Base-by-base conservation (phyloP, 2,888 invertebrate genomes). In the Nomada ferruginata region DNA sequence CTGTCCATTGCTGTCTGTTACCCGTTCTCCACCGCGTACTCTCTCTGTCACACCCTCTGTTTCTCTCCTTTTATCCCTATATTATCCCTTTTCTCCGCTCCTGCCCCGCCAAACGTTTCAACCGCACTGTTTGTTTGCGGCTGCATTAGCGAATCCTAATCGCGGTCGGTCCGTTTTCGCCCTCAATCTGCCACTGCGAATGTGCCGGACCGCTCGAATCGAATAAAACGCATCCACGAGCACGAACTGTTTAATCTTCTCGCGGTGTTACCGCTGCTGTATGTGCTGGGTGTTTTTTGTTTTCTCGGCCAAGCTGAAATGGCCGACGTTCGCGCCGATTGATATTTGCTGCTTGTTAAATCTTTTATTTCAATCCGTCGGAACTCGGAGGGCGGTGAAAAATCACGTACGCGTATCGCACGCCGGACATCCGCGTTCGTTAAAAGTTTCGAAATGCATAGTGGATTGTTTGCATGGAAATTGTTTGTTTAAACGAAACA, bases 81-180 rank as follows among this genome's bases (percentile, higher is more conserved):
- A 7, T 26, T 26, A 23, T 44, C 59, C 26, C 59, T 52, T 60
- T 57, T 59, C 52, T 36, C 36, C 36, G 36, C 36, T 75, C 44
- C 75, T 20, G 64, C 66, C 75, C 42, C 71, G 18, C 71, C 72
- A 71, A 55, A 59, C 70, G 66, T 83, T 73, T 71, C 76, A 59
- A 71, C 79, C 85, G 63, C 84, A 80, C 75, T 88, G 89, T 89
- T 89, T 89, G 89, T 87, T 88, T 84, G 89, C 79, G 89, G 89
- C 82, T 82, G 79, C 87, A 87, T 86, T 87, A 83, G 85, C 80
- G 83, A 84, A 89, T 89, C 87, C 88, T 83, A 84, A 89, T 89
- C 89, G 87, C 78, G 89, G 83, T 88, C 63, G 84, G 75, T 76
- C 83, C 81, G 76, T 70, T 87, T 87, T 80, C 89, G 73, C 78